Evolutionary conservation across 2,113 vertebrate species (phyloP).

Genomic region (Rhinogobius similis): DNA sequence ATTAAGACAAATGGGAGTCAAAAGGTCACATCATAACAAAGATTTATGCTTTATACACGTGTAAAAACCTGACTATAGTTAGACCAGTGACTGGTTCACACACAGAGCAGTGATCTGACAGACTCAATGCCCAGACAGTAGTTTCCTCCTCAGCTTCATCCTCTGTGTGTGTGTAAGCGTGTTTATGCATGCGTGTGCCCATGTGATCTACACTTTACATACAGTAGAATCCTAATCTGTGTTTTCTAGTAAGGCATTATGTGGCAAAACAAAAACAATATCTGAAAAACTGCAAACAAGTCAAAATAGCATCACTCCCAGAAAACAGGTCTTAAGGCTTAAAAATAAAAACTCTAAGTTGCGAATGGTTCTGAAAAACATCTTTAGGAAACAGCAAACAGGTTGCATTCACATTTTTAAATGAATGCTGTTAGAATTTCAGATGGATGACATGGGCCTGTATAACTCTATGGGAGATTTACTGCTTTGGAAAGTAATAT

Average conservation of each 20-base stretch:
- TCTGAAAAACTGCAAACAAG: constrained; percentile 29
- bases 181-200: constrained; percentile 43
- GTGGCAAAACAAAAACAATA: constrained; percentile 57
- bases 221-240: constrained; percentile 48
- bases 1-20: constrained; percentile 50
- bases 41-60: constrained; percentile 58
- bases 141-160: constrained; percentile 19
- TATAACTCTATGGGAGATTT: too few species aligned
- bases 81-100: constrained; percentile 21
- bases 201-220: constrained; percentile 53
- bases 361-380: not conserved
- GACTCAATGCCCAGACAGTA: constrained; percentile 44
- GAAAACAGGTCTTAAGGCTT: constrained; percentile 58
- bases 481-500: too few species aligned
- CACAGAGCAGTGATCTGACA: constrained; percentile 64
- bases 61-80: constrained; percentile 56
- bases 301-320: constrained; percentile 43
- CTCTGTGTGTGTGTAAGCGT: constrained; percentile 16
- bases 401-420: too few species aligned
- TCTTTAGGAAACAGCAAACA: not conserved
- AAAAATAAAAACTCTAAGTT: constrained; percentile 35
- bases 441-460: too few species aligned
- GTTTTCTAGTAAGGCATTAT: constrained; percentile 75
- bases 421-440: too few species aligned
- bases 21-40: constrained; percentile 53